Base-by-base conservation (phyloP, 2,113 vertebrate genomes). In the Gymnocephalus cernua region DNA sequence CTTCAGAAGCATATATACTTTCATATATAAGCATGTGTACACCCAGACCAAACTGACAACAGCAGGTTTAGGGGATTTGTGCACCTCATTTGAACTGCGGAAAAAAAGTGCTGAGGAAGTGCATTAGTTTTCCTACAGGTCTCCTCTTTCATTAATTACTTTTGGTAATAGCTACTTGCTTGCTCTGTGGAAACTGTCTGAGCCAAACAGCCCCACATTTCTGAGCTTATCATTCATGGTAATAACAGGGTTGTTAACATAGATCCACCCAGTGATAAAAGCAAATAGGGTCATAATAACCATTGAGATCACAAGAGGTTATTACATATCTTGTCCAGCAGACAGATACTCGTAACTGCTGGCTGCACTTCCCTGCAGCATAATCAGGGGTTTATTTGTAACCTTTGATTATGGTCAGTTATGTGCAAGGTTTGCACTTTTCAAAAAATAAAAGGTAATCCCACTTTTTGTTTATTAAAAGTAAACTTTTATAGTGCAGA, bases 271-370 rank as follows among this genome's bases (percentile, higher is more conserved):
- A 83, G 65, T 71, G 67, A 89, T 88, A 92, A 79, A 89, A 87
- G 84, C 80, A 68, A 86, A 88, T 23, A 56, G 66, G 57, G 64
- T 79, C 83, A 93, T 86, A 89, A 92, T 84, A 90, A 85, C 69
- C 63, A 79, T 12, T 78, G 77, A 88, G 66, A 83, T 83, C 82
- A 88, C 44, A 73, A 73, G 12, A 73, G 61, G 56, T 80, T 83
- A 90, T 92, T 84, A 88, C 69, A 77, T 77, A 77, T 83, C 82
- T 88, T 86, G 82, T 86, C 86, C 88, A 77, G 79, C 67, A 93
- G 89, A 91, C 88, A 85, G 79, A 85, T 29, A 63, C 84, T 91
- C 86, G 91, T 77, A 92, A 93, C 80, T 89, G 84, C 63, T 50
- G 51, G 29, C 77, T 91, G 57, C 44, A 80, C 74, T 83, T 90